These are phyloP conservation scores for Liodrosophila aerea DNA, from an alignment of 2,888 invertebrate genomes.

Conservation along the genomic window DNA sequence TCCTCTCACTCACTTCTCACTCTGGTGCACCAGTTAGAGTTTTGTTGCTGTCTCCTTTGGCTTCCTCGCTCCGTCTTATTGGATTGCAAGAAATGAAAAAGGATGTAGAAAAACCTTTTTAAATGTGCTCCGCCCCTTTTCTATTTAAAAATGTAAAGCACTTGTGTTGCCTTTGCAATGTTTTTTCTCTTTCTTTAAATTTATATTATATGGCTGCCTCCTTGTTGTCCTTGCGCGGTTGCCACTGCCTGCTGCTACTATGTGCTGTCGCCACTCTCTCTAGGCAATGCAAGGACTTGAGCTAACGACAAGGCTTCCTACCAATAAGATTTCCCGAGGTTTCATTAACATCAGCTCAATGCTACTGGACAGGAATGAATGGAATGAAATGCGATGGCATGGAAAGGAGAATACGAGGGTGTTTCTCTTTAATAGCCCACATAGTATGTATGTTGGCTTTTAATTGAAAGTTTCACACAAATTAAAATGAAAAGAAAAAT, in stretches of 20 bases:
- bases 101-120: slow-evolving; percentile 58
- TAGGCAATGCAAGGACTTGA: slow-evolving; percentile 37
- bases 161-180: slow-evolving; percentile 47
- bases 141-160: slow-evolving; percentile 75
- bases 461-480: slow-evolving; percentile 43
- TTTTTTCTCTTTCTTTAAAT: slow-evolving; percentile 70
- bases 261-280: slow-evolving; percentile 34
- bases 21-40: not conserved
- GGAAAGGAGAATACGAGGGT: no score
- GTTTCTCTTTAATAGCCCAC: slow-evolving; percentile 33
- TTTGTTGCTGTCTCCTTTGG: slow-evolving; percentile 44
- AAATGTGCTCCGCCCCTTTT: slow-evolving; percentile 80
- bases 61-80: slow-evolving; percentile 67
- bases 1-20: not conserved
- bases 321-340: slow-evolving; percentile 69
- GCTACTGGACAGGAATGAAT: slow-evolving; percentile 5
- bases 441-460: slow-evolving; percentile 22
- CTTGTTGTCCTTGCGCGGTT: no score
- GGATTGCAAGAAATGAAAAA: slow-evolving; percentile 58
- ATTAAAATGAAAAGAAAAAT: not conserved
- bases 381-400: slow-evolving; percentile 6
- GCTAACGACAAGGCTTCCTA: slow-evolving; percentile 62
- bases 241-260: slow-evolving; percentile 22
- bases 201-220: slow-evolving; percentile 70
- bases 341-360: no score